phyloP scores from a whole-genome alignment of 2,113 vertebrate genomes.

The Ctenomys sociabilis region DNA sequence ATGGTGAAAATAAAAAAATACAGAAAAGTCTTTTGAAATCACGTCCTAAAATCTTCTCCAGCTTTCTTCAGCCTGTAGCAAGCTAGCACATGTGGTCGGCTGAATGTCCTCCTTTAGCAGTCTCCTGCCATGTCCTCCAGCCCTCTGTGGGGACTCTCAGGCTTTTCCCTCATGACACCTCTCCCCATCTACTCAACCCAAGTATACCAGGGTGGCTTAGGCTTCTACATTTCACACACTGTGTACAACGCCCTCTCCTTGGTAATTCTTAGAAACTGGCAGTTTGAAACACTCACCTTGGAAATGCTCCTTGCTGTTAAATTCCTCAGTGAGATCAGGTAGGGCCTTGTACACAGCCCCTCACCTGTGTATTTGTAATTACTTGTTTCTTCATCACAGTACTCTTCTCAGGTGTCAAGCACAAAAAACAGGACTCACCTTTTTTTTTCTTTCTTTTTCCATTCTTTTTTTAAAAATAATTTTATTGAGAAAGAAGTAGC shows the following conservation, averaged over 20 bases:
- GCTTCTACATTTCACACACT: slow-evolving; percentile 17
- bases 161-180: slow-evolving; percentile 42
- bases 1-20: background rate
- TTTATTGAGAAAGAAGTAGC: too few relatives aligned
- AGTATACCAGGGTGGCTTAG: background rate
- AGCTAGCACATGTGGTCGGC: slow-evolving; percentile 11
- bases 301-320: background rate
- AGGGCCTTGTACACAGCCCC: background rate
- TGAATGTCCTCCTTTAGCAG: slow-evolving; percentile 31
- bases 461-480: too few relatives aligned
- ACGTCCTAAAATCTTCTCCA: background rate
- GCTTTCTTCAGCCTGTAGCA: background rate
- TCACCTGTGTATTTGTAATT: background rate
- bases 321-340: background rate
- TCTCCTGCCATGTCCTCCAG: slow-evolving; percentile 40
- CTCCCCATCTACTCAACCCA: background rate
- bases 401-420: background rate
- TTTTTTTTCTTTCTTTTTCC: too few relatives aligned
- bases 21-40: background rate
- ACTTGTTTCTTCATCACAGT: background rate
- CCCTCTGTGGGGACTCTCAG: slow-evolving; percentile 33
- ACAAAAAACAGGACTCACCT: background rate
- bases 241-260: background rate
- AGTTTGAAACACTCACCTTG: background rate
- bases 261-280: background rate